Base-by-base conservation (phyloP, 2,888 invertebrate species). In the Diaperis boleti region DNA sequence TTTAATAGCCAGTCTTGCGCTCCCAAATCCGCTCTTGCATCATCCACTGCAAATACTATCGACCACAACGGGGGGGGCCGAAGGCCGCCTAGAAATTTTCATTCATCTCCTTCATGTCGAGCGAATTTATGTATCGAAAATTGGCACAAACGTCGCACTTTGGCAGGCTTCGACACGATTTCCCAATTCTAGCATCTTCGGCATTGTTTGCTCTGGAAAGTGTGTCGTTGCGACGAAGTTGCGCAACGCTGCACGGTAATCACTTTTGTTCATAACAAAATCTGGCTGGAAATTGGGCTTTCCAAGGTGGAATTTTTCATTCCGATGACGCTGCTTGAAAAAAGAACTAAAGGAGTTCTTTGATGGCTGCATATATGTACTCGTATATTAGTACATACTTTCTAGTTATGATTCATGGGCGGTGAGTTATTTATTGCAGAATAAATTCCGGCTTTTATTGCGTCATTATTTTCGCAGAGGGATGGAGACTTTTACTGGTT, bases 231-330 rank as follows among this genome's bases (percentile, higher is more conserved):
- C 26, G 37, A 52, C 39, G 39, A 52, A 52, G 39, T 52, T 52
- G 52, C 52, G 39, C 52, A 52, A 52, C 52, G n/a, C 11, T 37
- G 37, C 20, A 37, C 37, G 8, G 35, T 52, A 35, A 35, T 39
- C 35, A 52, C 52, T 35, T 52, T 45, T 13, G 52, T 52, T 52
- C 37, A 52, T 52, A 52, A 52, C 52, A 52, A 52, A 49, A 52
- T 49, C 17, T 52, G 52, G 39, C 39, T 26, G 52, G 52, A 52
- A 52, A 52, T 20, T 37, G 20, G 6, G 20, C 20, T 26, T 26
- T 26, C 2, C 6, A n/a, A 5, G 26, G n/a, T 3, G 26, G n/a
- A 26, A 26, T n/a, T n/a, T n/a, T n/a, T n/a, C n/a, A n/a, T n/a
- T n/a, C n/a, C n/a, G n/a, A n/a, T n/a, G n/a, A n/a, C n/a, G n/a